These are phyloP conservation scores for Oppia nitens DNA, from an alignment of 1,140 invertebrate genomes.

Conservation along the genomic window DNA sequence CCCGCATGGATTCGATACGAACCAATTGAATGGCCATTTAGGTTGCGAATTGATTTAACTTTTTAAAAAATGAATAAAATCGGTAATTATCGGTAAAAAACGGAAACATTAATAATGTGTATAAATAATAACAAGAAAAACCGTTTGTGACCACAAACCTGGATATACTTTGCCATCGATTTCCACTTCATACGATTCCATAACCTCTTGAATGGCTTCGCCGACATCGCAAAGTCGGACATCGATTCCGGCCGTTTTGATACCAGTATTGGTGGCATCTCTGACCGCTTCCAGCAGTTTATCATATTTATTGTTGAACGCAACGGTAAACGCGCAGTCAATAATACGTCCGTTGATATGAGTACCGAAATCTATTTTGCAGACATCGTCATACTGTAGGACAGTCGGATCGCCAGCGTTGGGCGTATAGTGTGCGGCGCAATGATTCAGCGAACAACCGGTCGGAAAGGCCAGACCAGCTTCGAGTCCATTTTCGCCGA, in stretches of 20 bases:
- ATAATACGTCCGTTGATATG: constrained; percentile 97
- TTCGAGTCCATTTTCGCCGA: constrained; percentile 85
- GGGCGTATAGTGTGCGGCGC: constrained; percentile 98
- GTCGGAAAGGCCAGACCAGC: constrained; percentile 97
- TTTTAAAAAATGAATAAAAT: constrained; percentile 13
- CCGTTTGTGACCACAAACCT: constrained; percentile 25
- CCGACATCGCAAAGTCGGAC: constrained; percentile 94
- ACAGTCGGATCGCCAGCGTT: constrained; percentile 95
- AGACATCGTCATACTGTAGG: constrained; percentile 87
- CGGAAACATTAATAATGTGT: too few relatives aligned
- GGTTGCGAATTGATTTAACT: constrained; percentile 92
- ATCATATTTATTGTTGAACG: constrained; percentile 95
- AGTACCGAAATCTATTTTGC: constrained; percentile 98
- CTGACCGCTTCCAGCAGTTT: constrained; percentile 84
- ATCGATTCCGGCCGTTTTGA: constrained; percentile 83
- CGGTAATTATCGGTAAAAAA: not conserved
- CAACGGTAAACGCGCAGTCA: constrained; percentile 94
- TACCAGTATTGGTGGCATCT: constrained; percentile 95
- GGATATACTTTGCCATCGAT: constrained; percentile 91
- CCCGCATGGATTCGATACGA: constrained; percentile 96
- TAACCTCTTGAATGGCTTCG: constrained; percentile 93
- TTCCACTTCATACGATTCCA: constrained; percentile 99
- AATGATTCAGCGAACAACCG: constrained; percentile 94
- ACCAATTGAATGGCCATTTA: constrained; percentile 95
- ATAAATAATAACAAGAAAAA: too few relatives aligned